These are phyloP conservation scores for Drosophila insularis DNA, from an alignment of 1,140 invertebrate genomes.

Conservation along the genomic window DNA sequence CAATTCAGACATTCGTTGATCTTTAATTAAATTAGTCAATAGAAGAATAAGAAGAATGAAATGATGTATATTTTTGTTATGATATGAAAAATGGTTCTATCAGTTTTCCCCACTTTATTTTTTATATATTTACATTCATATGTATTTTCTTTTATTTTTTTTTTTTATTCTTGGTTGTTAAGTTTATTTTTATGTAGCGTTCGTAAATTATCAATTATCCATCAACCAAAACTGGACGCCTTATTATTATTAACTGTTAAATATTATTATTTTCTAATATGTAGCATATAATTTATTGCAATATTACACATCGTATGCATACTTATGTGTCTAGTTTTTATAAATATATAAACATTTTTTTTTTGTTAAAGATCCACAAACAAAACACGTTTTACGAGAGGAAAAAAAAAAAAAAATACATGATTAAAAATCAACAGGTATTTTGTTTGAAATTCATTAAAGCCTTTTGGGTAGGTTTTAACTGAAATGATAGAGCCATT, in stretches of 20 bases:
- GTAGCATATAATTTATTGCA: constrained; percentile 68
- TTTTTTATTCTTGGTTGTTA: constrained; percentile 34
- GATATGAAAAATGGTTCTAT: constrained; percentile 30
- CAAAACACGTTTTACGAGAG: constrained; percentile 1
- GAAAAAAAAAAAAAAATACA: neutral
- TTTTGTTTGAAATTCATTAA: neutral
- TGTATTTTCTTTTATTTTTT: too few species aligned
- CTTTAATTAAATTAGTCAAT: constrained; percentile 74
- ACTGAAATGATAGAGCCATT: too few species aligned
- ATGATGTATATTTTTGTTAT: constrained; percentile 49
- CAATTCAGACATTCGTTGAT: constrained; percentile 75
- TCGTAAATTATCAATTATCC: constrained; percentile 23
- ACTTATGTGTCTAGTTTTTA: constrained; percentile 3
- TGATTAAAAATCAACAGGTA: neutral
- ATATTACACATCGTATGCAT: neutral
- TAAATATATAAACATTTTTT: neutral
- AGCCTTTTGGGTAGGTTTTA: too few species aligned
- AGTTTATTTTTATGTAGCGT: constrained; percentile 48
- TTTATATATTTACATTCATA: constrained; percentile 18
- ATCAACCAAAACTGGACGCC: constrained; percentile 47
- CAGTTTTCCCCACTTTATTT: constrained; percentile 44
- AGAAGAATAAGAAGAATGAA: constrained; percentile 59
- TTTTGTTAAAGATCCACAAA: constrained; percentile 9
- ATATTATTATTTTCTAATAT: constrained; percentile 69
- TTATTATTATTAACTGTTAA: constrained; percentile 67